phyloP scores from a whole-genome alignment of 2,888 invertebrate species.

The Rhimphoctona megacephalus region DNA sequence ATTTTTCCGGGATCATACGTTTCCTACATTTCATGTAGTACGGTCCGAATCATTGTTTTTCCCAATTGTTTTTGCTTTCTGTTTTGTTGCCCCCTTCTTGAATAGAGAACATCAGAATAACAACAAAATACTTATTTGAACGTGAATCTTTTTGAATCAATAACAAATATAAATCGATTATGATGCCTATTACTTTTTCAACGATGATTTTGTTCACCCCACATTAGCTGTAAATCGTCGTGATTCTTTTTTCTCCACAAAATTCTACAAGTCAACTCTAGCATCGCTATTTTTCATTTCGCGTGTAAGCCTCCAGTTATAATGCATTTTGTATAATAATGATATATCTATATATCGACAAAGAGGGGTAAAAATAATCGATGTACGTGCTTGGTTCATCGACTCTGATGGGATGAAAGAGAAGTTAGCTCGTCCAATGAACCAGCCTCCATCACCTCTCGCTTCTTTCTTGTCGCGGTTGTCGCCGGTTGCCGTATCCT shows the following conservation, averaged over 20 bases:
- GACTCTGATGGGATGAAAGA: constrained; percentile 42
- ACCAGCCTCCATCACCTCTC: constrained; percentile 32
- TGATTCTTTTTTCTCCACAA: background rate
- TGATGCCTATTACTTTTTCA: background rate
- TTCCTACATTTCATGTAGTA: background rate
- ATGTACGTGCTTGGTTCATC: constrained; percentile 44
- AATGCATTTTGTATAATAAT: background rate
- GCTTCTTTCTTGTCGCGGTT: constrained; percentile 50
- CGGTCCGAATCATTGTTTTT: background rate
- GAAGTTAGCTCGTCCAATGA: constrained; percentile 37
- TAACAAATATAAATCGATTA: background rate
- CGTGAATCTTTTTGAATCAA: background rate
- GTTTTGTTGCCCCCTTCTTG: background rate
- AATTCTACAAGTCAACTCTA: background rate
- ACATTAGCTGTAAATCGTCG: background rate
- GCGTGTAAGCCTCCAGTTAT: background rate
- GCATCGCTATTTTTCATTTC: background rate
- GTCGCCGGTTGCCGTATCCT: constrained; percentile 40
- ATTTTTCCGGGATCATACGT: background rate
- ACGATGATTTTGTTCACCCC: background rate
- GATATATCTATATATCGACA: background rate
- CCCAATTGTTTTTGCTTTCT: background rate
- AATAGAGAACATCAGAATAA: background rate
- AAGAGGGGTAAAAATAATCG: constrained; percentile 33
- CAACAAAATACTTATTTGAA: background rate